Conservation (phyloP, 2,113 vertebrate genomes). For the Chiloscyllium plagiosum region DNA sequence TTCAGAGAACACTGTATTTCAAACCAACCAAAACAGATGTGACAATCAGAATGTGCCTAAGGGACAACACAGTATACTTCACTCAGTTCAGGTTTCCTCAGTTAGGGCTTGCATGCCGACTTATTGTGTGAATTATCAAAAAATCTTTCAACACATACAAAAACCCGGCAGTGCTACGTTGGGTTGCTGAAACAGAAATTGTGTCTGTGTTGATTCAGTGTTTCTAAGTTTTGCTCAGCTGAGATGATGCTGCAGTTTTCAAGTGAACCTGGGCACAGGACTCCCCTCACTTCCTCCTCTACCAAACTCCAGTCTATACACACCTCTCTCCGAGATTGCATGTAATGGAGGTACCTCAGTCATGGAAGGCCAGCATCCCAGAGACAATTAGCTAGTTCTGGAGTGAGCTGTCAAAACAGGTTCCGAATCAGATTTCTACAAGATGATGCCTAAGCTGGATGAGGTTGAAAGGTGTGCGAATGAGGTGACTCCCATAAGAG, state of each 20-base stretch:
- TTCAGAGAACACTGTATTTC: slow-evolving; percentile 10
- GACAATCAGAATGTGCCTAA: not conserved
- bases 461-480: not conserved
- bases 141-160: not conserved
- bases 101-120: not conserved
- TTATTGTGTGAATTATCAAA: not conserved
- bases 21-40: not conserved
- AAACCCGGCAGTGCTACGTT: not conserved
- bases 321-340: too few species aligned
- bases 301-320: too few species aligned
- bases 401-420: not conserved
- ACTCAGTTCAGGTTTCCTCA: not conserved
- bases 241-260: not conserved
- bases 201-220: not conserved
- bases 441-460: not conserved
- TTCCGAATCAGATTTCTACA: not conserved
- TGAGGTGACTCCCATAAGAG: not conserved
- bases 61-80: not conserved
- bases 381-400: not conserved
- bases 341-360: too few species aligned
- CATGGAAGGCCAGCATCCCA: not conserved
- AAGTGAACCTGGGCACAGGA: not conserved
- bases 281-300: not conserved
- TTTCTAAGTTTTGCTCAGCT: not conserved
- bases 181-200: not conserved